phyloP scores from a whole-genome alignment of 2,888 invertebrate genomes.

The Ametastegia equiseti region DNA sequence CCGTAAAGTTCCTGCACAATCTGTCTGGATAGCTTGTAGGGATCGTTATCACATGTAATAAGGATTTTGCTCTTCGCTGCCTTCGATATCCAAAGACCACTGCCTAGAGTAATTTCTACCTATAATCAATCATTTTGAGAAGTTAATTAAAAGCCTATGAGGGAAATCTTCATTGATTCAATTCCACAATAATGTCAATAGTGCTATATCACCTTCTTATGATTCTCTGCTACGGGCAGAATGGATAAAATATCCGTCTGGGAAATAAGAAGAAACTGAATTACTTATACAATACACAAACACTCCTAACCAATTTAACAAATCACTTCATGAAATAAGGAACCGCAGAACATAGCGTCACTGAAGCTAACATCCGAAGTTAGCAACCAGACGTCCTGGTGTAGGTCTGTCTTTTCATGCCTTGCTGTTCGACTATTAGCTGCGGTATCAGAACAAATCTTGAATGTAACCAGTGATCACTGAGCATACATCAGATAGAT shows the following conservation, averaged over 20 bases:
- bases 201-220: conserved; percentile 6
- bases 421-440: not conserved
- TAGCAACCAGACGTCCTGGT: not conserved
- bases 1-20: not conserved
- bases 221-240: conserved; percentile 18
- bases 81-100: conserved; percentile 9
- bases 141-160: not conserved
- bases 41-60: conserved; percentile 12
- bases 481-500: too few species aligned
- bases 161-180: not conserved
- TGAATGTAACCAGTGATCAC: too few species aligned
- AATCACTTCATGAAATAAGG: not conserved
- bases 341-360: not conserved
- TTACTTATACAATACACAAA: conserved; percentile 8
- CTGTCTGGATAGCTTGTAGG: conserved; percentile 16
- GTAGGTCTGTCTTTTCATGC: not conserved
- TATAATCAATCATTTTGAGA: not conserved
- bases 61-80: conserved; percentile 3
- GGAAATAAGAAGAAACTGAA: not conserved
- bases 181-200: not conserved
- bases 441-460: not conserved
- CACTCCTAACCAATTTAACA: not conserved
- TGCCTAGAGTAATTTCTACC: conserved; percentile 18
- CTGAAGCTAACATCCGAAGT: conserved; percentile 13
- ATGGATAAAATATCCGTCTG: conserved; percentile 9